Conservation (phyloP, 53 echinoderm and acorn worm genomes). For the Zoroaster sp. region DNA sequence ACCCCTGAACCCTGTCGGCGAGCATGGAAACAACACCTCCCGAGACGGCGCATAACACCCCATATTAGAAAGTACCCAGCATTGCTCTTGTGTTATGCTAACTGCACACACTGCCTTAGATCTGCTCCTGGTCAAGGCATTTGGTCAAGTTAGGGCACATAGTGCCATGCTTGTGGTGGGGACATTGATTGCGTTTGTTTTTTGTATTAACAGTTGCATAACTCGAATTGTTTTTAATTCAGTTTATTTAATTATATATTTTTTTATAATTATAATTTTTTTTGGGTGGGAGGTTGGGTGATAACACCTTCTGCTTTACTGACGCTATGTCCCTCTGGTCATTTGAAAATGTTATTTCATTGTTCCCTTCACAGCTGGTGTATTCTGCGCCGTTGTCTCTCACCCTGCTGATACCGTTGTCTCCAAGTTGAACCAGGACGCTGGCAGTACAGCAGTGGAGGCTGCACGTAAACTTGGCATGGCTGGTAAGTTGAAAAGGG, state of each 20-base stretch:
- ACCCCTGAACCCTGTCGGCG: too few species aligned
- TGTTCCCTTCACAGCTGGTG: constrained; percentile 72
- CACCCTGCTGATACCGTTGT: constrained; percentile 98
- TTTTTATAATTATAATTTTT: too few species aligned
- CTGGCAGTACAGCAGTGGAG: constrained; percentile 81
- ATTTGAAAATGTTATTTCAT: not conserved
- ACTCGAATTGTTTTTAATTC: too few species aligned
- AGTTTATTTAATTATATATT: too few species aligned
- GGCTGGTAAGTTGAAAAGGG: constrained; percentile 78
- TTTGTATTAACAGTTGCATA: too few species aligned
- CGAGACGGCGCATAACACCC: too few species aligned
- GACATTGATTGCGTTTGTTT: constrained; percentile 16
- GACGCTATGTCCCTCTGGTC: too few species aligned
- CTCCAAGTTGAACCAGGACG: constrained; percentile 88
- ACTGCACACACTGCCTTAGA: constrained; percentile 95
- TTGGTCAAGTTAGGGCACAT: constrained; percentile 7
- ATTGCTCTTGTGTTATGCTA: too few species aligned
- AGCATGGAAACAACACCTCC: too few species aligned
- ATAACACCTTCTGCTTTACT: too few species aligned
- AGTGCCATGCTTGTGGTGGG: constrained; percentile 54
- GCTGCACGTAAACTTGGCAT: constrained; percentile 91
- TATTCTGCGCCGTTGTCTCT: constrained; percentile 93
- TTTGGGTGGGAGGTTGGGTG: too few species aligned
- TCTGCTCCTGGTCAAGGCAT: constrained; percentile 77
- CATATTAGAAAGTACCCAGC: too few species aligned